Evolutionary conservation across 2,797 vertebrate species (phyloP).

Genomic region (Pygocentrus nattereri): DNA sequence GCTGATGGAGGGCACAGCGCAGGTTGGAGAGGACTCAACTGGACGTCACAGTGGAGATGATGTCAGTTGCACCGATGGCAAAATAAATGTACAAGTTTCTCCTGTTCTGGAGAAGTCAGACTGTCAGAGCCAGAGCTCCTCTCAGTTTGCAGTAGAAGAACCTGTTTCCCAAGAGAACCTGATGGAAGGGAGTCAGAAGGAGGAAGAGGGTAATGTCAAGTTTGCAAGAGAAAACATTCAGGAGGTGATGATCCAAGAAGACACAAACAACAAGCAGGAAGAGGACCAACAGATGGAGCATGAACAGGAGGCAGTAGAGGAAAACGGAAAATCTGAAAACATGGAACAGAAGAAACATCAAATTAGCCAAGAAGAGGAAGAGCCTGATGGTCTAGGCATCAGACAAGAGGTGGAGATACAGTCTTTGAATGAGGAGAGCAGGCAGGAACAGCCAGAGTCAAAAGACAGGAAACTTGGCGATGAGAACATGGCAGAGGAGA

Average conservation of each 20-base stretch:
- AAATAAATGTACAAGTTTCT: background rate
- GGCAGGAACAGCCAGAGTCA: background rate
- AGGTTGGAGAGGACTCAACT: background rate
- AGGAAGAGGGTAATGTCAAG: background rate
- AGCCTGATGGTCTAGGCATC: background rate
- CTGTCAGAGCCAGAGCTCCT: background rate
- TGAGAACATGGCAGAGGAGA: background rate
- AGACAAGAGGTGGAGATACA: background rate
- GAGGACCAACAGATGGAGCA: background rate
- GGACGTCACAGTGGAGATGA: background rate
- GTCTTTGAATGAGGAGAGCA: background rate
- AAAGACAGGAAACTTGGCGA: background rate
- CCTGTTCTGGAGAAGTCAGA: background rate
- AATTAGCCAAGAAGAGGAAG: background rate
- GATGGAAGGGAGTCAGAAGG: background rate
- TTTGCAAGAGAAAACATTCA: background rate
- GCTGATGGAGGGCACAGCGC: conserved; percentile 16
- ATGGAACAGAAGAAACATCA: background rate
- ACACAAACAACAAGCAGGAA: background rate
- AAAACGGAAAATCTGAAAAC: background rate
- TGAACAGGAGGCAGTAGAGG: background rate
- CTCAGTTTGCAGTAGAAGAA: background rate
- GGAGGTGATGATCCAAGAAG: background rate
- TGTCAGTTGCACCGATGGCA: conserved; percentile 4
- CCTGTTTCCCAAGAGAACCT: background rate